Base-by-base conservation (phyloP, 2,888 invertebrate genomes). In the Polietes domitor region DNA sequence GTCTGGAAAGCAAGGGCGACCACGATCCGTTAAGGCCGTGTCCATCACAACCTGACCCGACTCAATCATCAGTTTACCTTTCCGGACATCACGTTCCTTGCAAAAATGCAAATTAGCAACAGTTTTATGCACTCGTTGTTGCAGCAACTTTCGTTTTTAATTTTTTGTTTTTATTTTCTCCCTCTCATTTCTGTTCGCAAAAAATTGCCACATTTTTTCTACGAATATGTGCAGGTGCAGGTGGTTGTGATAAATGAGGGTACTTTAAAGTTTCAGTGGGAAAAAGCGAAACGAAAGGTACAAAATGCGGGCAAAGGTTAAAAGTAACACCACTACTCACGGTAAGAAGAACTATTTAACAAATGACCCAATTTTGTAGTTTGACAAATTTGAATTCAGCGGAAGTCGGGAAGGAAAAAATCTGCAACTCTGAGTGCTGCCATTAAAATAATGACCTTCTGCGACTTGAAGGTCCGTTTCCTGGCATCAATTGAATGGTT, bases 291-390 rank as follows among this genome's bases (percentile, higher is more conserved):
- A 53, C n/a, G n/a, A 53, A 55, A 58, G 1, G 50, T 7, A 50
- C 15, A 50, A 50, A 12, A 58, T 58, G 26, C 58, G 58, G 58
- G 58, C 26, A 58, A 58, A 58, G 58, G 58, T 58, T 58, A 58
- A 58, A 24, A 58, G 58, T 58, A 58, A 58, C 12, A 24, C 21
- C 53, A 58, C 24, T n/a, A 12, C 1, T 4, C n/a, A n/a, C 4
- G 2, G n/a, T n/a, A 47, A n/a, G n/a, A n/a, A n/a, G n/a, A n/a
- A n/a, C n/a, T 15, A 47, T 15, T 58, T 26, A 12, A 4, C n/a
- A 58, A 58, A 58, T 24, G 58, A 15, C 58, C 58, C 58, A 24
- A 58, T 24, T 58, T 58, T 58, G 1, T 26, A 15, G 12, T 15
- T 58, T 26, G 26, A 26, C 26, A 58, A 58, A 1, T 58, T 10